Conservation (phyloP, 64 coral and sea anemone genomes). For the Catalaphyllia jardinei region DNA sequence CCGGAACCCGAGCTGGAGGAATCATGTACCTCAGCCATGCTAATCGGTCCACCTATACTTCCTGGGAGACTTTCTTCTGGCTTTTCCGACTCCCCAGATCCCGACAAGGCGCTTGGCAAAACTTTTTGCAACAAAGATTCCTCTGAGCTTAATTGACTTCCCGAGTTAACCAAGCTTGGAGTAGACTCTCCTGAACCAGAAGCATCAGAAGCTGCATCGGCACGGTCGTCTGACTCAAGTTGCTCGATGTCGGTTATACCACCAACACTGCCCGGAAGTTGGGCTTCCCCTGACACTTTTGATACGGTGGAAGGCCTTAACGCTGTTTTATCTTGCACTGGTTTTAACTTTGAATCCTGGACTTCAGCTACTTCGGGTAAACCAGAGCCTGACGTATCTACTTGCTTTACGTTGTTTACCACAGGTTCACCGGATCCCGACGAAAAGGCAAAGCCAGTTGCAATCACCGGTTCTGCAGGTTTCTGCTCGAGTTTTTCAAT, state of each 20-base stretch:
- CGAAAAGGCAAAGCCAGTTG: slow-evolving; percentile 12
- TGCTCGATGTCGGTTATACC: slow-evolving; percentile 5
- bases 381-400: background rate
- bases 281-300: background rate
- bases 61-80: slow-evolving; percentile 49
- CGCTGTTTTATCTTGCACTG: background rate
- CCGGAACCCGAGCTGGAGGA: background rate
- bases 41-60: slow-evolving; percentile 55
- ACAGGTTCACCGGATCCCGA: slow-evolving; percentile 8
- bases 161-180: background rate
- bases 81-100: slow-evolving; percentile 36
- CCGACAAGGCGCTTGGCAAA: slow-evolving; percentile 6
- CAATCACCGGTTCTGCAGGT: background rate
- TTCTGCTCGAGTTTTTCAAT: slow-evolving; percentile 42
- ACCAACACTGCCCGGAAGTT: slow-evolving; percentile 47
- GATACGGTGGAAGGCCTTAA: background rate
- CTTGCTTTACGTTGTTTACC: background rate
- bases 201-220: background rate
- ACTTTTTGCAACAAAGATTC: slow-evolving; percentile 24
- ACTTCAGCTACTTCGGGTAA: background rate
- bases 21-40: slow-evolving; percentile 2
- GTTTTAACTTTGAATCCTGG: background rate
- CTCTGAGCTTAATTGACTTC: background rate
- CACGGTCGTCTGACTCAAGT: slow-evolving; percentile 1
- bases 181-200: slow-evolving; percentile 10